Evolutionary conservation across 2,113 vertebrate genomes (phyloP), one percentile per base, ranked within the genome.

Genomic region (Crotalus horridus): DNA sequence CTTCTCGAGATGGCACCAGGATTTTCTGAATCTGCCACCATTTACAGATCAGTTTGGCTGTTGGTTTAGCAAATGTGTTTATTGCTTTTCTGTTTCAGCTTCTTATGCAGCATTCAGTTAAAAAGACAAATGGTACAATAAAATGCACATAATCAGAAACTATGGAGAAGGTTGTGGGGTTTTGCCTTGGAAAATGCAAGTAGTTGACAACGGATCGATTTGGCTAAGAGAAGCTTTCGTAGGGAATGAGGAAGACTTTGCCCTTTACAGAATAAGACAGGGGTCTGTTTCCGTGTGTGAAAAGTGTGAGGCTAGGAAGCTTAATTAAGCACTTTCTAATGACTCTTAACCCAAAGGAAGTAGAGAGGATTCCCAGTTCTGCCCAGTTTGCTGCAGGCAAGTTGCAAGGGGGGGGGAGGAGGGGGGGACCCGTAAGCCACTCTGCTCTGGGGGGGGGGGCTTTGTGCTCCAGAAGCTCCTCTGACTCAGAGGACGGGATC

Each of bases 301-400:
- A 56, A 5, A 56, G 55, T 17, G 55, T 17, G 17, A 15, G 55
- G 54, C 12, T 55, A 4, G 54, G 54, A 55, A 56, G 13, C 97
- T 98, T 98, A 98, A 98, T 98, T 97, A 98, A 98, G 97, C 97
- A 97, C 97, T 97, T 97, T 96, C 96, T 97, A 97, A 98, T 97
- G 97, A 97, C 97, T 97, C 97, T 97, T 97, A 97, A 97, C 97
- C 96, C 23, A 61, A 48, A 97, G 94, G 95, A 93, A 94, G 94
- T 94, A 97, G 97, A 97, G 98, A 90, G 96, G 93, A 20, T 39
- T 39, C 97, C 94, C 90, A 93, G 96, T 94, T 95, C 96, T 96
- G 96, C 94, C 95, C 91, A 9, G 51, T 43, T 94, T 94, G 96
- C 93, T 88, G 93, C 81, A 88, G 95, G 93, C 91, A 91, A 96